Percentiles rank a stretch among this genome's conserved stretches.
These are phyloP conservation scores for Silurus lanzhouensis DNA, from an alignment of 2,797 vertebrate genomes.

Conservation along the genomic window DNA sequence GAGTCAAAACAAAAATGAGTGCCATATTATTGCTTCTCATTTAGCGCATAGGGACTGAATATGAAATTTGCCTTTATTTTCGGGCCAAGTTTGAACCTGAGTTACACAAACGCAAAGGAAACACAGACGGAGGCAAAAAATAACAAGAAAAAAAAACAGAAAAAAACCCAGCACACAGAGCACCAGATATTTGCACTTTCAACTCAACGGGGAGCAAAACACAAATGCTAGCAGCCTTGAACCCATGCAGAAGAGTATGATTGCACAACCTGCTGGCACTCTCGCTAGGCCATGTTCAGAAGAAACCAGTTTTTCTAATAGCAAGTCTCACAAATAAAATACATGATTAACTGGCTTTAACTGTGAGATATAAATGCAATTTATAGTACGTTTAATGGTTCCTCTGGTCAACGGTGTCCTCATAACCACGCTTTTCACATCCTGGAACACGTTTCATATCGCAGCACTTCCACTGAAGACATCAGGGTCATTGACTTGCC, in stretches of 20 bases:
- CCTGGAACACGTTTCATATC: not conserved
- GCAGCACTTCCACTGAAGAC: not conserved
- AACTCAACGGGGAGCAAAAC: constrained; percentile 16
- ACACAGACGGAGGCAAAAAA: not conserved
- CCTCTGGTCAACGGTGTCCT: not conserved
- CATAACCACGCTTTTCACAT: not conserved
- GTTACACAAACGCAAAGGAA: constrained; percentile 14
- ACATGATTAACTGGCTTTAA: not conserved
- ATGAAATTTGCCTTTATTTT: constrained; percentile 29
- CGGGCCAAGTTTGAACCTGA: not conserved
- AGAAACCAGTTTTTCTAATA: not conserved
- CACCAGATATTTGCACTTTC: constrained; percentile 27
- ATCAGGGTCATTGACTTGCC: not conserved
- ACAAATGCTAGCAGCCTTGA: constrained; percentile 25
- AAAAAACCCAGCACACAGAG: not conserved
- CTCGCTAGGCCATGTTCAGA: too few relatives aligned
- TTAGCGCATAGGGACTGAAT: constrained; percentile 4
- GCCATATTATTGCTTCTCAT: constrained; percentile 28
- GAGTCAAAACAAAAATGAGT: constrained; percentile 27
- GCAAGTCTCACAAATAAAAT: not conserved
- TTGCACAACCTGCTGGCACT: not conserved
- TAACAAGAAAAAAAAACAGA: not conserved
- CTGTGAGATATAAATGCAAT: not conserved
- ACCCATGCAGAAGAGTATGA: not conserved
- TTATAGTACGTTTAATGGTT: not conserved